These are phyloP conservation scores for Polyploca ridens DNA, from an alignment of 2,888 invertebrate species.

Conservation along the genomic window DNA sequence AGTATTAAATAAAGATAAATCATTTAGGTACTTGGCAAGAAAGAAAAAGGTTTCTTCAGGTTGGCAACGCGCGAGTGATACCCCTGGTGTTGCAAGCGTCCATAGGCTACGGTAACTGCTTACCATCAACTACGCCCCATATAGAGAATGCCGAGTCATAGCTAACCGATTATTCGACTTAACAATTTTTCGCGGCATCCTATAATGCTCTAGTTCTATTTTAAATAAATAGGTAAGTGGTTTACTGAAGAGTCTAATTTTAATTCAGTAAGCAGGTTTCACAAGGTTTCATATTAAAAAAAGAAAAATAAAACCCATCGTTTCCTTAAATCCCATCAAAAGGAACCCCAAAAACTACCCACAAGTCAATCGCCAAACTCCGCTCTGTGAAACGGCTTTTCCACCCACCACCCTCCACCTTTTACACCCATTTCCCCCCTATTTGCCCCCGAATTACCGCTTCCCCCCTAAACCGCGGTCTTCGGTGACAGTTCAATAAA, in stretches of 20 bases:
- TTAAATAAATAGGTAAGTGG: too few relatives aligned
- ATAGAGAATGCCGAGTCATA: too few relatives aligned
- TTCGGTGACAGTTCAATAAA: slow-evolving; percentile 84
- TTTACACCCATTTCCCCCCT: slow-evolving; percentile 53
- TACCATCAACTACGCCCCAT: too few relatives aligned
- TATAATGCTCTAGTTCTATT: too few relatives aligned
- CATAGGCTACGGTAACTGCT: too few relatives aligned
- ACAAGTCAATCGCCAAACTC: slow-evolving; percentile 84
- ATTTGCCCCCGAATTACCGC: slow-evolving; percentile 78
- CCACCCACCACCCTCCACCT: slow-evolving; percentile 50
- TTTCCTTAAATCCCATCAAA: slow-evolving; percentile 43
- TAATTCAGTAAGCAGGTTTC: not conserved
- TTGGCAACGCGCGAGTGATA: too few relatives aligned
- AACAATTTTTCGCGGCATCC: too few relatives aligned
- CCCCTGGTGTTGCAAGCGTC: too few relatives aligned
- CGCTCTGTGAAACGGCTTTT: slow-evolving; percentile 69
- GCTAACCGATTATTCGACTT: too few relatives aligned
- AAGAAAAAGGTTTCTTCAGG: too few relatives aligned
- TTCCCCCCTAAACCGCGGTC: slow-evolving; percentile 80
- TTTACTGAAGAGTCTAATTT: not conserved
- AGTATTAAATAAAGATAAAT: too few relatives aligned
- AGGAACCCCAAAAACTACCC: slow-evolving; percentile 81
- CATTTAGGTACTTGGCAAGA: too few relatives aligned
- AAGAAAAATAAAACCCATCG: slow-evolving; percentile 14
- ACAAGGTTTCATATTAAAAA: not conserved